These are phyloP conservation scores for Labroides dimidiatus DNA, from an alignment of 2,797 vertebrate genomes.

Conservation along the genomic window DNA sequence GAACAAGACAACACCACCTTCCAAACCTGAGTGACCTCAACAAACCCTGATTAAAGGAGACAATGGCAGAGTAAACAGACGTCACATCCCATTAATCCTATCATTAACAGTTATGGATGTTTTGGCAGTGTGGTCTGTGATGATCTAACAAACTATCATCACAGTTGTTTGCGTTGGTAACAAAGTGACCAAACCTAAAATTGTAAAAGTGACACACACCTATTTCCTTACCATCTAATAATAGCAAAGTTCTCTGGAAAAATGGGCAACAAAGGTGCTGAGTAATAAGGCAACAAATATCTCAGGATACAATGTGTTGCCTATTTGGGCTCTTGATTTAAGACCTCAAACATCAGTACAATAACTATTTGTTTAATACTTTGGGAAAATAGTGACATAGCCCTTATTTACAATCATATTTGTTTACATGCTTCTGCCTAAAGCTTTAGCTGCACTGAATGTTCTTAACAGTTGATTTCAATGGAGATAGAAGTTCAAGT, in stretches of 20 bases:
- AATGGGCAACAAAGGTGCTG: slow-evolving; percentile 40
- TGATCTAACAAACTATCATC: neutral
- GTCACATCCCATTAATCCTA: slow-evolving; percentile 1
- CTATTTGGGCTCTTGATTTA: neutral
- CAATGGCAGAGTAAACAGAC: slow-evolving; percentile 21
- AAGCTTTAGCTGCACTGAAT: too few relatives aligned
- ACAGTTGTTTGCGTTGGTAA: slow-evolving; percentile 1
- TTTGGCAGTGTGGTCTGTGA: slow-evolving; percentile 1
- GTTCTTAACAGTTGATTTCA: too few relatives aligned
- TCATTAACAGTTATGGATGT: slow-evolving; percentile 11
- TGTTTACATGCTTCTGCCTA: too few relatives aligned
- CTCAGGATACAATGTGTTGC: slow-evolving; percentile 3
- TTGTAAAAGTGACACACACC: slow-evolving; percentile 5
- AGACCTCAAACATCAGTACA: neutral
- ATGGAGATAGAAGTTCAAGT: too few relatives aligned
- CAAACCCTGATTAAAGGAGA: slow-evolving; percentile 22
- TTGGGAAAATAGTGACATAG: too few relatives aligned
- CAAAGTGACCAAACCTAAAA: slow-evolving; percentile 11
- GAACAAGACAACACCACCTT: slow-evolving; percentile 23
- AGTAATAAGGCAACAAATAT: slow-evolving; percentile 20
- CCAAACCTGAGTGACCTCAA: slow-evolving; percentile 26
- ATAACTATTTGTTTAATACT: too few relatives aligned
- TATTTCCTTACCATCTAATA: slow-evolving; percentile 47
- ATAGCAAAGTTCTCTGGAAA: slow-evolving; percentile 32
- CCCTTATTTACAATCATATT: too few relatives aligned